These are phyloP conservation scores for Poeciliopsis presidionis DNA, from an alignment of 2,797 vertebrate species.

Conservation along the genomic window DNA sequence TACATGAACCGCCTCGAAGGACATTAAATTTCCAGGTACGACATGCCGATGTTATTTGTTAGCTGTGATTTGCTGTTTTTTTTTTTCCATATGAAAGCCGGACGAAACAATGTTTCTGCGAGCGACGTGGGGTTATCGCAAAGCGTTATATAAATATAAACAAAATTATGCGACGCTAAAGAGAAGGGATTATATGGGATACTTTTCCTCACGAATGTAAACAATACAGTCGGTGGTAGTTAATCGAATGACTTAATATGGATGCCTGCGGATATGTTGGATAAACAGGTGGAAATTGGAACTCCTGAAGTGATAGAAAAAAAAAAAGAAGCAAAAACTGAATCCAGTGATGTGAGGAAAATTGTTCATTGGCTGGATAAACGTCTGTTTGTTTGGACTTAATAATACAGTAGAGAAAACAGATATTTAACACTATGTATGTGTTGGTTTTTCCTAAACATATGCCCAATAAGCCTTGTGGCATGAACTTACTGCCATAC, in stretches of 20 bases:
- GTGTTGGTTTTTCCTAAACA: not conserved
- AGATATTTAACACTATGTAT: not conserved
- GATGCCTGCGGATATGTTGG: slow-evolving; percentile 29
- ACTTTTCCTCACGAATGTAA: slow-evolving; percentile 34
- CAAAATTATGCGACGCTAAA: slow-evolving; percentile 45
- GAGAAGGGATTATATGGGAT: slow-evolving; percentile 20
- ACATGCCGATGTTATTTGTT: slow-evolving; percentile 60
- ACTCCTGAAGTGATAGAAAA: slow-evolving; percentile 27
- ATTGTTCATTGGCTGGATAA: slow-evolving; percentile 33
- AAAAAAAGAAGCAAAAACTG: slow-evolving; percentile 3
- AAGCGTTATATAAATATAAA: slow-evolving; percentile 53
- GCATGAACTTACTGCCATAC: not conserved
- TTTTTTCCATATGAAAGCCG: slow-evolving; percentile 52
- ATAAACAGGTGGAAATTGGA: slow-evolving; percentile 47
- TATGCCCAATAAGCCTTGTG: not conserved
- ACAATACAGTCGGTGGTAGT: slow-evolving; percentile 34
- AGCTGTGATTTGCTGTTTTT: slow-evolving; percentile 64
- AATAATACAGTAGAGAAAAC: slow-evolving; percentile 35
- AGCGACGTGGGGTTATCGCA: slow-evolving; percentile 56
- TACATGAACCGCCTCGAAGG: slow-evolving; percentile 68
- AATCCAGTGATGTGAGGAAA: slow-evolving; percentile 36
- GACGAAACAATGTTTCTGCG: slow-evolving; percentile 32
- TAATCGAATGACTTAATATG: slow-evolving; percentile 45
- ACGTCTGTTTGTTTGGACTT: slow-evolving; percentile 32
- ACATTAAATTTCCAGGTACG: slow-evolving; percentile 68